Evolutionary conservation across 2,797 vertebrate genomes (phyloP).

Genomic region (Alectoris magna): DNA sequence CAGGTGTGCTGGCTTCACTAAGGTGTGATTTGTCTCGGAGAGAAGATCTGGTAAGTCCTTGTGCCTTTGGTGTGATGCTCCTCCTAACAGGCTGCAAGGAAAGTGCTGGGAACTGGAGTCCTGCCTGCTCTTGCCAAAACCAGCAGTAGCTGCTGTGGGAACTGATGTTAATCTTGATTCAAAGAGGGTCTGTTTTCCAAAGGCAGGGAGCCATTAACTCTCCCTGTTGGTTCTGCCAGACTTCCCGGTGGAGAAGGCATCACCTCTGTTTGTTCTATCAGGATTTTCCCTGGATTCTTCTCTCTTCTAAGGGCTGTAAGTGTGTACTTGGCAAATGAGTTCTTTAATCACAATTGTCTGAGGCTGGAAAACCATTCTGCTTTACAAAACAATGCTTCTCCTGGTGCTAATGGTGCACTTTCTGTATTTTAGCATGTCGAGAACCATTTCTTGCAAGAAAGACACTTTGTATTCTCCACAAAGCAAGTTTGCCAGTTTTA

Average conservation of each 20-base stretch:
- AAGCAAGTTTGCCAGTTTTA: constrained; percentile 5
- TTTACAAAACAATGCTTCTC: background rate
- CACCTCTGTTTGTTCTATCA: background rate
- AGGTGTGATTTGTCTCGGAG: rapidly evolving
- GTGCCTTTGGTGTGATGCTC: rapidly evolving
- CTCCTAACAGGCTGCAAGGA: background rate
- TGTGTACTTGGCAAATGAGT: background rate
- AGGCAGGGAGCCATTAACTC: background rate
- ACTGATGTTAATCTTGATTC: background rate
- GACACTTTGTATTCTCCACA: constrained; percentile 5
- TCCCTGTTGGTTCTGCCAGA: background rate
- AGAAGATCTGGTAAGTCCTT: background rate
- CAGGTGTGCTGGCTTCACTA: background rate
- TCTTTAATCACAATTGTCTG: background rate
- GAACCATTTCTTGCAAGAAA: constrained; percentile 49
- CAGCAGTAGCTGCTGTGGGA: background rate
- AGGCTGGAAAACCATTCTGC: background rate
- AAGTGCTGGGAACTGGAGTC: background rate
- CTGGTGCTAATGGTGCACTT: background rate
- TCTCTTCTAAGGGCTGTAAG: background rate
- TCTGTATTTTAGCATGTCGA: constrained; percentile 26
- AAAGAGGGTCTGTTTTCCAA: background rate
- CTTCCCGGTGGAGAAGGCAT: background rate
- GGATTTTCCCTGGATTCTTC: background rate
- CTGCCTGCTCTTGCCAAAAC: background rate